These are phyloP conservation scores for Todus mexicanus DNA, from an alignment of 2,797 vertebrate genomes.

Conservation along the genomic window DNA sequence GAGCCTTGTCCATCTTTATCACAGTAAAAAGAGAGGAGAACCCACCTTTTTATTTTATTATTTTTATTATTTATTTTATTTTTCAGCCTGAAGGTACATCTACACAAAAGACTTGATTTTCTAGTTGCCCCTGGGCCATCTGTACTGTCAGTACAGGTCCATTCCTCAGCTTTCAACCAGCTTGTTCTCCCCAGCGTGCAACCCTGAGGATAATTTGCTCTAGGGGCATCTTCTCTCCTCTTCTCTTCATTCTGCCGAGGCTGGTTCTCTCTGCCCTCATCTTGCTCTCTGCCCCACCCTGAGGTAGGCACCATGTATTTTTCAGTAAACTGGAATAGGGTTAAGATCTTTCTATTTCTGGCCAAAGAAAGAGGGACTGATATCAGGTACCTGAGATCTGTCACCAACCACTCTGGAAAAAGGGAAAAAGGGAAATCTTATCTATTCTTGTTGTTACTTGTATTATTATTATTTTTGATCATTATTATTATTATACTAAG, in stretches of 20 bases:
- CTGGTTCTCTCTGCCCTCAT: not conserved
- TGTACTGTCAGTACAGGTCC: not conserved
- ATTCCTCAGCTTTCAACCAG: not conserved
- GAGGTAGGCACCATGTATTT: rapidly evolving
- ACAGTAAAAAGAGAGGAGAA: not conserved
- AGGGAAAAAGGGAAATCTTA: not conserved
- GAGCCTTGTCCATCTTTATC: not conserved
- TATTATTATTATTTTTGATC: not conserved
- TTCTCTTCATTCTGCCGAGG: not conserved
- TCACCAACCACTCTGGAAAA: not conserved
- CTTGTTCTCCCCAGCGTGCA: not conserved
- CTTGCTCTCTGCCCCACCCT: not conserved
- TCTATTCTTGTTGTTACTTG: not conserved
- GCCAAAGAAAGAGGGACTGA: not conserved
- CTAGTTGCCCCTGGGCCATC: not conserved
- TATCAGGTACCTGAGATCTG: not conserved
- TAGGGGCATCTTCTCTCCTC: not conserved
- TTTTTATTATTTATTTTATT: not conserved
- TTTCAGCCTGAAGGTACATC: not conserved
- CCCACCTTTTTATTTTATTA: not conserved
- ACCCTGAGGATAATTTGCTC: not conserved
- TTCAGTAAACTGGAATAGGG: not conserved
- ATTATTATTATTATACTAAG: not conserved
- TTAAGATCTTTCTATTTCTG: not conserved
- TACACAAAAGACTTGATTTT: not conserved